These are phyloP conservation scores for Diabrotica balteata DNA, from an alignment of 2,888 invertebrate genomes.

Conservation along the genomic window DNA sequence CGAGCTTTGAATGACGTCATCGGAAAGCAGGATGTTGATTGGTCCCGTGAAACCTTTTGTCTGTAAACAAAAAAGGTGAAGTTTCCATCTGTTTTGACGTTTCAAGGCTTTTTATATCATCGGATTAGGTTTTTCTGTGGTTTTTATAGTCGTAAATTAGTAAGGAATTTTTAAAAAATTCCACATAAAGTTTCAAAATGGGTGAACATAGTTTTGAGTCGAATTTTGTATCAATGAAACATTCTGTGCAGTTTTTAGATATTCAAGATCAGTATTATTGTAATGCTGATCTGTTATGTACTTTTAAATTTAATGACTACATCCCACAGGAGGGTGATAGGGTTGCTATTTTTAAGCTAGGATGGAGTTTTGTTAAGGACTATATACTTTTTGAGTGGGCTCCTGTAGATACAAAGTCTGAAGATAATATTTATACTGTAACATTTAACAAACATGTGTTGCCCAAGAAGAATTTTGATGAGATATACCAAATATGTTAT, in stretches of 20 bases:
- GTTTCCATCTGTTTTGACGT: neutral
- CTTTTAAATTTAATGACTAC: constrained; percentile 50
- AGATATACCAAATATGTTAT: constrained; percentile 56
- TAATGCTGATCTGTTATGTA: constrained; percentile 50
- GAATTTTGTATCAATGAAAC: constrained; percentile 40
- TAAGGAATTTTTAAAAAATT: too few species aligned
- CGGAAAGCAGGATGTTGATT: too few species aligned
- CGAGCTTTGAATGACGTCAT: too few species aligned
- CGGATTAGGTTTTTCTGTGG: neutral
- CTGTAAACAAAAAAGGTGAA: neutral
- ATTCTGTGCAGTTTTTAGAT: constrained; percentile 48
- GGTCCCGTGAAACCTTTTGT: neutral
- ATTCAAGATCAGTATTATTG: constrained; percentile 50
- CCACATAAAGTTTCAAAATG: constrained; percentile 20
- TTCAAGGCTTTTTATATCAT: neutral
- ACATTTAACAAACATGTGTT: constrained; percentile 50
- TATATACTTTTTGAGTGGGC: constrained; percentile 56
- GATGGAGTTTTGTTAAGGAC: constrained; percentile 56
- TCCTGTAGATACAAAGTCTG: constrained; percentile 34
- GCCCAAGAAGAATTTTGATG: constrained; percentile 46
- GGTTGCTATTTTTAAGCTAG: constrained; percentile 56
- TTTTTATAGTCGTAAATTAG: neutral
- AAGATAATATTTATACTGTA: constrained; percentile 37
- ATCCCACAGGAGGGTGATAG: constrained; percentile 54
- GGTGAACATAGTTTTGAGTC: constrained; percentile 33